Evolutionary conservation across 2,888 invertebrate genomes (phyloP), one percentile per base, ranked within the genome.

Genomic region (Rhagonycha fulva): DNA sequence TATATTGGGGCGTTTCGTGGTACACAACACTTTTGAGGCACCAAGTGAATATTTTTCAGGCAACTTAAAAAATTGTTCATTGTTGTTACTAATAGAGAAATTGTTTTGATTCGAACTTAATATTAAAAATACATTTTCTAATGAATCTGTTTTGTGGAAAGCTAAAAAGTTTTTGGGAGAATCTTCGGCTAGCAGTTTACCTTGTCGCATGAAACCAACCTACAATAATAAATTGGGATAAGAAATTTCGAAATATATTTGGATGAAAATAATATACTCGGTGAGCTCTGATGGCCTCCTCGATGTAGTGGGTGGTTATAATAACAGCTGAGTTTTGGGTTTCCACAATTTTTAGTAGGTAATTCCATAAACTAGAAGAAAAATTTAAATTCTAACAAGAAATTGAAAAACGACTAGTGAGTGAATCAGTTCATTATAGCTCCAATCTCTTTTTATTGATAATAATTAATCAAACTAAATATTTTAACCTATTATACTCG

Each of bases 241-340:
- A 9, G 3, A 19, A 61, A 23, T 70, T 60, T 19, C 0, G 12
- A n/a, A 32, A 32, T 23, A 26, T 11, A 14, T 14, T 68, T 14
- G 7, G 23, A 3, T 5, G 24, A 19, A n/a, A 30, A 75, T 88
- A 30, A 75, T 88, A 89, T 89, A 96, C 96, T 88, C 90, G 92
- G 85, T 94, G 91, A 2, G 96, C 95, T 84, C 94, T 93, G 84
- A 93, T 92, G 3, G 97, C 95, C 88, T 98, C 98, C 86, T 98
- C 97, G 77, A 98, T 97, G 85, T 98, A 98, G 88, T 98, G 98
- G 14, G 98, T 98, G 0, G 98, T 98, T 75, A 98, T 96, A 75
- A 98, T 93, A 71, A 98, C 94, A 4, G 97, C 94, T 76, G 93
- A 92, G 47, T 93, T 92, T 62, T 91, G 90, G 81, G 91, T 90